Base-by-base conservation (phyloP, 2,888 invertebrate species). In the Ephialtes manifestator region DNA sequence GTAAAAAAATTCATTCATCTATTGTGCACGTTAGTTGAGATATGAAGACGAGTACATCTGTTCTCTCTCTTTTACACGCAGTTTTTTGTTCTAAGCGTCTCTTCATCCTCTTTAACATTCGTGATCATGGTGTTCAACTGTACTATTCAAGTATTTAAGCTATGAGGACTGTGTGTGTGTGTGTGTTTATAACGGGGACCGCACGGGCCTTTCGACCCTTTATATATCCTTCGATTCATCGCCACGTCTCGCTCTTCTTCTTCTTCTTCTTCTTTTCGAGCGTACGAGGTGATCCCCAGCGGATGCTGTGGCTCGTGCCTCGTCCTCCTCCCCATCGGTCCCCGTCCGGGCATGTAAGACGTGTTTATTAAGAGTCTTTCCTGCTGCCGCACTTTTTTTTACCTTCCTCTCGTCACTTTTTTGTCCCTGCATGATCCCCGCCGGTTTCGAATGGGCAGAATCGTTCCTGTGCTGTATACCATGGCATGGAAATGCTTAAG, bases 321-420 rank as follows among this genome's bases (percentile, higher is more conserved):
- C 65, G 81, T 55, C 31, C 68, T 76, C 71, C 63, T 72, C 51
- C 72, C 71, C 67, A 48, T 76, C 48, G 82, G 71, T 70, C 60
- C 74, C 77, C 80, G 77, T 65, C 84, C 84, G 83, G 86, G 84
- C 88, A 89, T 82, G 87, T 88, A 75, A 88, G 89, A 91, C 89
- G 90, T 91, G 90, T 92, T 91, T 91, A 92, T 92, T 89, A 91
- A 90, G 88, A 86, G 87, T 75, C 86, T 82, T 88, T 86, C 70
- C 79, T 65, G 70, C 55, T 71, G 63, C 35, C 63, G 48, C 53
- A 39, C 70, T 71, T 60, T 46, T 77, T 72, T 70, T 51, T 51
- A 28, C 24, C 65, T 28, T 24, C 11, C 53, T 60, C 78, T 78
- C 79, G 82, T 78, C 74, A 79, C 70, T 71, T 79, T 84, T 70